Conservation (phyloP, 2,797 vertebrate species). For the Uromys caudimaculatus region DNA sequence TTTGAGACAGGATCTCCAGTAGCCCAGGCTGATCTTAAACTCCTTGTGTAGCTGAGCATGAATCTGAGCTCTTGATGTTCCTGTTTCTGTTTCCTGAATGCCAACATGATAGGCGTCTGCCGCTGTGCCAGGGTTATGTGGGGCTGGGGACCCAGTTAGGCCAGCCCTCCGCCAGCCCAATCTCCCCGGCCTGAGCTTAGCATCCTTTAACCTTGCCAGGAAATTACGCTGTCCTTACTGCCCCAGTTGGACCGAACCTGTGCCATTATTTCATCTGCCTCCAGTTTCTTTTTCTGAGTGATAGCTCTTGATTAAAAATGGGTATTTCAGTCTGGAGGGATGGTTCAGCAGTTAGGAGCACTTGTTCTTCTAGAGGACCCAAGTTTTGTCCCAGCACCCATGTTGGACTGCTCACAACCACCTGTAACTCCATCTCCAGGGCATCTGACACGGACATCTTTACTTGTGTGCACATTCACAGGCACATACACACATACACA, state of each 20-base stretch:
- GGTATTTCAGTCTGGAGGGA: background rate
- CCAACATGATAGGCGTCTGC: background rate
- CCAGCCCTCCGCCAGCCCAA: background rate
- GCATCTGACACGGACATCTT: background rate
- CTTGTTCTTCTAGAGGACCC: background rate
- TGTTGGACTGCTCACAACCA: background rate
- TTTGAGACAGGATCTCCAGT: background rate
- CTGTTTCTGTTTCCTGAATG: background rate
- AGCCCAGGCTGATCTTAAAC: background rate
- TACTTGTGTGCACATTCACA: background rate
- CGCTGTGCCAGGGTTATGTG: background rate
- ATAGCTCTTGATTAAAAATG: slow-evolving; percentile 54
- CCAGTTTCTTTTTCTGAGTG: slow-evolving; percentile 1
- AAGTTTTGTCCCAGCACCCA: background rate
- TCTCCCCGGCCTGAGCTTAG: slow-evolving; percentile 14
- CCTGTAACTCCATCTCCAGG: background rate
- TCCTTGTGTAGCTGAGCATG: background rate
- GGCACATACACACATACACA: background rate
- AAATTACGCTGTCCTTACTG: background rate
- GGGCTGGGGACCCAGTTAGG: background rate
- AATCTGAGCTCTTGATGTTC: background rate
- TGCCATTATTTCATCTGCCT: background rate
- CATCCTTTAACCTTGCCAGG: background rate
- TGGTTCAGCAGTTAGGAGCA: background rate
- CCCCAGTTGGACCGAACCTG: background rate